Conservation (phyloP, 2,888 invertebrate genomes). For the Agrotis ipsilon region DNA sequence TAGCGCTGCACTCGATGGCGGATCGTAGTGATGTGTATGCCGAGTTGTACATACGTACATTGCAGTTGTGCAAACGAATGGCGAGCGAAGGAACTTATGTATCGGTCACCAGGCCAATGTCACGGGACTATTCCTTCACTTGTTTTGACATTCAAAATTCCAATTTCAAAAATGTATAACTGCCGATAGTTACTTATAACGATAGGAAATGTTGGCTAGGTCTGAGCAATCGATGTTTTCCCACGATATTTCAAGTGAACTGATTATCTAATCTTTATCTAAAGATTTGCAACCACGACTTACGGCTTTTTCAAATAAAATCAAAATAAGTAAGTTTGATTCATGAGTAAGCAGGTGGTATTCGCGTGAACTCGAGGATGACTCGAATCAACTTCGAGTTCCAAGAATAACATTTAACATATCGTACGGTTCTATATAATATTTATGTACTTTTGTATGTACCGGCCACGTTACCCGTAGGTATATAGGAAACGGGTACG, state of each 20-base stretch:
- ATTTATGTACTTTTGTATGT: conserved; percentile 10
- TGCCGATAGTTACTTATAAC: too few relatives aligned
- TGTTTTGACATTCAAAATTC: conserved; percentile 4
- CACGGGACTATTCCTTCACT: conserved; percentile 60
- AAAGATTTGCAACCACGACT: background rate
- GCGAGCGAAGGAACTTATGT: conserved; percentile 66
- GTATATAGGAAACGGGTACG: conserved; percentile 50
- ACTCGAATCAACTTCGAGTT: conserved; percentile 11
- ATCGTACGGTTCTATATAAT: conserved; percentile 10
- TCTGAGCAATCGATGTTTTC: conserved; percentile 9
- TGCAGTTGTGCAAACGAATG: conserved; percentile 77
- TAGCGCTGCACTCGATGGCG: conserved; percentile 30
- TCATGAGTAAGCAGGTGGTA: conserved; percentile 25
- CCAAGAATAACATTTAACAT: conserved; percentile 10
- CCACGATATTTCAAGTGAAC: conserved; percentile 18
- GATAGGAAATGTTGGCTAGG: background rate
- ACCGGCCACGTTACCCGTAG: conserved; percentile 33
- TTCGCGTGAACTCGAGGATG: conserved; percentile 19
- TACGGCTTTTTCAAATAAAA: conserved; percentile 1
- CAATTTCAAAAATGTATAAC: background rate
- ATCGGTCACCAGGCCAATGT: conserved; percentile 86
- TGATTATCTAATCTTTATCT: conserved; percentile 18
- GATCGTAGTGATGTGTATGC: conserved; percentile 40
- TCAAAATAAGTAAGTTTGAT: conserved; percentile 62
- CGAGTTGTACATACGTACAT: conserved; percentile 31